phyloP scores from a whole-genome alignment of 2,797 vertebrate species.

The Molossus alvarezi region DNA sequence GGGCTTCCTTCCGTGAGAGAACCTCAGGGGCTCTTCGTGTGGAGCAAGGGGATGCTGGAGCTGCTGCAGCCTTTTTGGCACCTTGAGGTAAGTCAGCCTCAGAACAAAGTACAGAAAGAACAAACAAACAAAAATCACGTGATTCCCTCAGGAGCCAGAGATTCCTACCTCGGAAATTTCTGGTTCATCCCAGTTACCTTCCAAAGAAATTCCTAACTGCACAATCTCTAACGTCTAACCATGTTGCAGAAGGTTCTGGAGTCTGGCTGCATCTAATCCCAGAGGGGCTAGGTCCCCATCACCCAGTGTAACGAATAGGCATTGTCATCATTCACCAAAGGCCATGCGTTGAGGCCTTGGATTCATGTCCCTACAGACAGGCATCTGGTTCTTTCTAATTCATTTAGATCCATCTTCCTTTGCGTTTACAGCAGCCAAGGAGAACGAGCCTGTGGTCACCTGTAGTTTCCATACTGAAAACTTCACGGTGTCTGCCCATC shows the following conservation, averaged over 20 bases:
- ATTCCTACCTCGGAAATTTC: not conserved
- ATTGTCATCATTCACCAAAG: fast-evolving
- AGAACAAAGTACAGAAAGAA: fast-evolving
- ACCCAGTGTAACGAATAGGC: fast-evolving
- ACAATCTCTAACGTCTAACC: not conserved
- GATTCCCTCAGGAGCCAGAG: not conserved
- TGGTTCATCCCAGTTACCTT: not conserved
- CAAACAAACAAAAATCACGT: not conserved
- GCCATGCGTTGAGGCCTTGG: too few relatives aligned
- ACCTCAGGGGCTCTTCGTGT: not conserved
- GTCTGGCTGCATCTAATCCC: not conserved
- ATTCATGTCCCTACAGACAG: not conserved
- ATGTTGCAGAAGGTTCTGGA: not conserved
- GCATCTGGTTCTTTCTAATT: not conserved
- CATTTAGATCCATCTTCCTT: not conserved
- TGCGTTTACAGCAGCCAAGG: not conserved
- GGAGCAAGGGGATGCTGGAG: not conserved
- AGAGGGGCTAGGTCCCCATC: fast-evolving
- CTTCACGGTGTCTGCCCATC: not conserved
- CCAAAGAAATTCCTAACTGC: not conserved
- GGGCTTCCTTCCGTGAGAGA: too few relatives aligned
- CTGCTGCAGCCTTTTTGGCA: not conserved
- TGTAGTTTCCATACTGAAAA: not conserved
- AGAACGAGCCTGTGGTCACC: not conserved
- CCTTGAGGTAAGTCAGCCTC: not conserved